These are phyloP conservation scores for Orgyia antiqua DNA, from an alignment of 2,888 invertebrate species.

Conservation along the genomic window DNA sequence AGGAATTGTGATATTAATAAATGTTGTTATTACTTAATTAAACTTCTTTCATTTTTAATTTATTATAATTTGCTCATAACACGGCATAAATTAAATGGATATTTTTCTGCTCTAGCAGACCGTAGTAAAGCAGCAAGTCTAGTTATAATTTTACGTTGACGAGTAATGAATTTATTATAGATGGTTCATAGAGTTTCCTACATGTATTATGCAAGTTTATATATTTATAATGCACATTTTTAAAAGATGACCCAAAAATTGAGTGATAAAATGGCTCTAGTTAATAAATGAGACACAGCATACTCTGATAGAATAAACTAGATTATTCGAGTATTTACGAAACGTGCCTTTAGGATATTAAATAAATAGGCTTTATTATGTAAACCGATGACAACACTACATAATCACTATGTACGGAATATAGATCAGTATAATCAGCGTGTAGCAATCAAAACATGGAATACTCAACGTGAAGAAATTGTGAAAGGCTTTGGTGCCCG, in stretches of 20 bases:
- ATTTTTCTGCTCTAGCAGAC: conserved; percentile 18
- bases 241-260: no score
- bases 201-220: no score
- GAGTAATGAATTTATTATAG: conserved; percentile 24
- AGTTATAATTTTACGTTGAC: conserved; percentile 22
- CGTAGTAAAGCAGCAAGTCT: conserved; percentile 4
- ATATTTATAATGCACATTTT: no score
- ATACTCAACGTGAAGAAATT: conserved; percentile 18
- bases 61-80: neutral
- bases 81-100: conserved; percentile 1
- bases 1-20: conserved; percentile 76
- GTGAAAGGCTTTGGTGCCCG: conserved; percentile 22
- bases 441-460: conserved; percentile 12
- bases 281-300: no score
- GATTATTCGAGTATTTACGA: no score
- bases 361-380: neutral
- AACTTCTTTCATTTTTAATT: conserved; percentile 9
- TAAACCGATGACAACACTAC: conserved; percentile 5
- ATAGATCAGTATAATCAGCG: conserved; percentile 10
- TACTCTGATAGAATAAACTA: no score
- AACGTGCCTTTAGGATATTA: no score
- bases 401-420: conserved; percentile 4
- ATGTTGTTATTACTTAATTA: conserved; percentile 44
- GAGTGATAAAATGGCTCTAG: no score
- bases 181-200: no score